Conservation (phyloP, 2,113 vertebrate genomes). For the Athene cunicularia region DNA sequence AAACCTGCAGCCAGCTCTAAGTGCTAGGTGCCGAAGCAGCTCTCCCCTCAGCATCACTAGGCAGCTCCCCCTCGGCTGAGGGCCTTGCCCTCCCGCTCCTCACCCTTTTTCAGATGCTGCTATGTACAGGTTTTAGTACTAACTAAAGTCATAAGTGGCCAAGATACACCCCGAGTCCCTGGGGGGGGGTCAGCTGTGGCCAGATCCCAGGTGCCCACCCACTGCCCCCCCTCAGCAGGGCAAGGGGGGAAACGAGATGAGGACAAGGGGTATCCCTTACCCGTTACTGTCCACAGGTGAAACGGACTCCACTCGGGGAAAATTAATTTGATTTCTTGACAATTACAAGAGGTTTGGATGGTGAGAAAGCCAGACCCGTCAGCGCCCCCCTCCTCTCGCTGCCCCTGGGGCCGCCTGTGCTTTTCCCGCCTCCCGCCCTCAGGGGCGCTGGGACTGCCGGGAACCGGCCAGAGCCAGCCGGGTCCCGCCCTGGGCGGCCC, state of each 20-base stretch:
- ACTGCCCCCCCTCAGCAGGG: neutral
- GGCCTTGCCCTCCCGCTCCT: neutral
- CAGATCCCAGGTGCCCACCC: too few relatives aligned
- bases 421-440: neutral
- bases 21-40: neutral
- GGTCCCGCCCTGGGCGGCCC: fast-evolving
- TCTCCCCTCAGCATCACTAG: neutral
- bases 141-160: too few relatives aligned
- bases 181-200: neutral
- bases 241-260: fast-evolving
- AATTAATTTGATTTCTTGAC: neutral
- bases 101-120: fast-evolving
- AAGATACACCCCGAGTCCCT: neutral
- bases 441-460: fast-evolving
- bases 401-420: fast-evolving
- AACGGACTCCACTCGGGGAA: neutral
- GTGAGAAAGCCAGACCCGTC: neutral
- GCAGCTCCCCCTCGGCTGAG: neutral
- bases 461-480: neutral
- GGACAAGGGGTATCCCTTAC: neutral
- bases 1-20: neutral
- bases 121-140: fast-evolving
- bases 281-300: neutral
- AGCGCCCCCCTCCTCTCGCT: too few relatives aligned
- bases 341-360: neutral